Conservation (phyloP, 1,140 invertebrate species). For the Dinoponera quadriceps region DNA sequence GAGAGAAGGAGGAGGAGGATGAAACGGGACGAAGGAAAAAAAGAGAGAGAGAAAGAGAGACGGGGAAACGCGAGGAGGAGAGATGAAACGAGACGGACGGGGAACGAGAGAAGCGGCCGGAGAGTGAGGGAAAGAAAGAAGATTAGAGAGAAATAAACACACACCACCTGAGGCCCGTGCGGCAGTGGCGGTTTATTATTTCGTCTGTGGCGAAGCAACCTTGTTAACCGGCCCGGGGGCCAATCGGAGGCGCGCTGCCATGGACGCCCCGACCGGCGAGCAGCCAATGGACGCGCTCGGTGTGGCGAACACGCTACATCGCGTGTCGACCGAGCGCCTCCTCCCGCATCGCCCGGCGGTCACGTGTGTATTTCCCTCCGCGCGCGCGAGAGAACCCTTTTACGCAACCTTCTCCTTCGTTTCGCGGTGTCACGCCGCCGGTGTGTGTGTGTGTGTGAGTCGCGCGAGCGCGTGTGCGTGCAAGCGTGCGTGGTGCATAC, state of each 20-base stretch:
- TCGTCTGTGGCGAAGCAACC: conserved; percentile 82
- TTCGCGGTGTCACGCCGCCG: conserved; percentile 35
- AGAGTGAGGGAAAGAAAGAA: conserved; percentile 31
- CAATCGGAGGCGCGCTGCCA: conserved; percentile 81
- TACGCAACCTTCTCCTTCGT: conserved; percentile 66
- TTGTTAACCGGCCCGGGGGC: conserved; percentile 79
- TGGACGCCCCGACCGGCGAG: conserved; percentile 80
- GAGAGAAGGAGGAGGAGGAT: conserved; percentile 37
- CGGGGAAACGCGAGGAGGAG: conserved; percentile 18
- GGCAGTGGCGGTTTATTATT: conserved; percentile 82
- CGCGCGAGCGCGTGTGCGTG: conserved; percentile 47
- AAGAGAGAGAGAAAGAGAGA: conserved; percentile 28
- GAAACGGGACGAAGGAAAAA: conserved; percentile 52
- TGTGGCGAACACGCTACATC: conserved; percentile 82
- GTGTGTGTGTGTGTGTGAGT: conserved; percentile 3
- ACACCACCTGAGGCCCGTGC: conserved; percentile 27
- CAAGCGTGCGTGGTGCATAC: not conserved
- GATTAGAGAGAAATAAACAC: conserved; percentile 47
- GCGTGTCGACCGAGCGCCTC: conserved; percentile 84
- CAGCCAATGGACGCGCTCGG: conserved; percentile 78
- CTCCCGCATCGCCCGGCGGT: conserved; percentile 75
- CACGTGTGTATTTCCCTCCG: conserved; percentile 58
- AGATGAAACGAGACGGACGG: conserved; percentile 32
- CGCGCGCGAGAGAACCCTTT: conserved; percentile 61
- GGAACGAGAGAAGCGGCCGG: conserved; percentile 4